A percentile compares a stretch with the other conserved stretches of the same genome.
Conservation (phyloP, 2,888 invertebrate genomes). For the Muscina levida region DNA sequence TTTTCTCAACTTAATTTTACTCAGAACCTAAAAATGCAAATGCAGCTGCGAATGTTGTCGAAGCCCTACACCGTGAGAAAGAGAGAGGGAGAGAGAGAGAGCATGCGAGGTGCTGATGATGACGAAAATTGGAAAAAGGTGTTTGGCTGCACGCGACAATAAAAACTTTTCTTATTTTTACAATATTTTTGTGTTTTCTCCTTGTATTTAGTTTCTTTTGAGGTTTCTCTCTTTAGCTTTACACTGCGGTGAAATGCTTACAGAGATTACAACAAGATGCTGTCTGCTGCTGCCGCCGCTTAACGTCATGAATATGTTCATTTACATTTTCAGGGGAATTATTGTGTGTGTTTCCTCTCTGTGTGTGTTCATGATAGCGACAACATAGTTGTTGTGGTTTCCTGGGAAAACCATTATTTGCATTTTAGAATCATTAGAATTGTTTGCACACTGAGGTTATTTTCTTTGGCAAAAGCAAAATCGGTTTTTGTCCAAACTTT, state of each 20-base stretch:
- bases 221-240: background rate
- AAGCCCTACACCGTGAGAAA: too few relatives aligned
- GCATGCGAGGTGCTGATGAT: background rate
- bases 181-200: slow-evolving; percentile 16
- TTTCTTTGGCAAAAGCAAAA: slow-evolving; percentile 5
- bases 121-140: background rate
- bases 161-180: slow-evolving; percentile 24
- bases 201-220: too few relatives aligned
- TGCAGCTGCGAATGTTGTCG: background rate
- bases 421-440: slow-evolving; percentile 34
- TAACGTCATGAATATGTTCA: slow-evolving; percentile 18
- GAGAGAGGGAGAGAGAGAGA: too few relatives aligned
- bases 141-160: background rate
- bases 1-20: slow-evolving; percentile 32
- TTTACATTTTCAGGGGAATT: slow-evolving; percentile 21
- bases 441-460: slow-evolving; percentile 4
- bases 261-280: slow-evolving; percentile 10
- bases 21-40: background rate
- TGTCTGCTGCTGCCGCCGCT: too few relatives aligned
- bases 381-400: background rate
- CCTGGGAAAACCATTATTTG: slow-evolving; percentile 1
- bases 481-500: slow-evolving; percentile 2
- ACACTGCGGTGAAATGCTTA: background rate
- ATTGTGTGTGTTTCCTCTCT: background rate
- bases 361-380: too few relatives aligned